phyloP scores from a whole-genome alignment of 2,888 invertebrate species.

The Cyclophora albipunctata region DNA sequence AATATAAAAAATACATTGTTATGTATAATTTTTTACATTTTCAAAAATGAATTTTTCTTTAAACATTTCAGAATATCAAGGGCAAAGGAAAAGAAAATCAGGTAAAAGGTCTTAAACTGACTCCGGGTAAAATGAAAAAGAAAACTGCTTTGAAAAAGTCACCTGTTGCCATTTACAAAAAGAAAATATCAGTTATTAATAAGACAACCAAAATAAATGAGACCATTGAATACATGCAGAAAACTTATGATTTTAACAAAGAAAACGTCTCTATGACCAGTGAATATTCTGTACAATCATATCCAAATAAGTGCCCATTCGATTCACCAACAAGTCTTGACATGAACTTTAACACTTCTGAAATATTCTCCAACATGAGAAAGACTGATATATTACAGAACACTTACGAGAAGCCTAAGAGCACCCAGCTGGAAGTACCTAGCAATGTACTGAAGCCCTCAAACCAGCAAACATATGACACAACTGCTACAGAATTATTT shows the following conservation, averaged over 20 bases:
- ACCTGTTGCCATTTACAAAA: constrained; percentile 53
- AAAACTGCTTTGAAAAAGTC: constrained; percentile 47
- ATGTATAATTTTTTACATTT: no score
- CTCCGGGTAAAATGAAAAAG: constrained; percentile 61
- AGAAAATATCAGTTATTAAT: constrained; percentile 46
- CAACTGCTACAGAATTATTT: constrained; percentile 45
- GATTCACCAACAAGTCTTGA: constrained; percentile 47
- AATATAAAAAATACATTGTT: no score
- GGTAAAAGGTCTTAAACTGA: constrained; percentile 46
- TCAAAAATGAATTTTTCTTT: no score
- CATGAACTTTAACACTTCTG: constrained; percentile 55
- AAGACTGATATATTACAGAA: constrained; percentile 39
- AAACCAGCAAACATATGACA: constrained; percentile 39
- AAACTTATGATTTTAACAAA: constrained; percentile 36
- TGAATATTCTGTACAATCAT: constrained; percentile 35
- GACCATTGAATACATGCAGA: constrained; percentile 20
- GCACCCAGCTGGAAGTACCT: constrained; percentile 20
- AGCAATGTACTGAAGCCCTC: constrained; percentile 46
- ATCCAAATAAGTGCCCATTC: constrained; percentile 49
- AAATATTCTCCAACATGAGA: constrained; percentile 55
- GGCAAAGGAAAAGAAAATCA: constrained; percentile 40
- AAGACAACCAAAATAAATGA: constrained; percentile 46
- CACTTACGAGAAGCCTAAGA: constrained; percentile 49
- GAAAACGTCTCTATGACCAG: constrained; percentile 39
- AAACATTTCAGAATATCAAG: constrained; percentile 49